Evolutionary conservation across 2,888 invertebrate species (phyloP).

Genomic region (Agrotis puta): DNA sequence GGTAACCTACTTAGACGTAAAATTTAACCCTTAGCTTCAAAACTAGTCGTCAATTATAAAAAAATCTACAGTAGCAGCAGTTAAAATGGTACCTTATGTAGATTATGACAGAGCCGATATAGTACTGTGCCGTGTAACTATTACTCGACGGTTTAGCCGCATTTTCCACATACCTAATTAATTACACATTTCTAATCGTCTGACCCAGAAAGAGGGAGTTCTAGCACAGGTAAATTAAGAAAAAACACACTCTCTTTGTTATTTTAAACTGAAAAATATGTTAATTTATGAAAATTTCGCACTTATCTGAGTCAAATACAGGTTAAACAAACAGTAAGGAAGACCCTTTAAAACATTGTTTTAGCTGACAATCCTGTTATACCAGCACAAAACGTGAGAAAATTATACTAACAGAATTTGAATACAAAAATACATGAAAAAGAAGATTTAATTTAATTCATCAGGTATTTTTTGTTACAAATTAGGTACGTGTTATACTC

Average conservation of each 20-base stretch:
- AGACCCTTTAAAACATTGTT: slow-evolving; percentile 39
- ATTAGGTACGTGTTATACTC: neutral
- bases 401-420: slow-evolving; percentile 29
- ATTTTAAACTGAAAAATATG: slow-evolving; percentile 27
- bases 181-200: neutral
- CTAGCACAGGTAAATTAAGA: neutral
- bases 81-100: too few relatives aligned
- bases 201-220: neutral
- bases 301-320: slow-evolving; percentile 42
- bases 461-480: neutral
- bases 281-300: slow-evolving; percentile 45
- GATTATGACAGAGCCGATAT: too few relatives aligned
- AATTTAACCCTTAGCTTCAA: too few relatives aligned
- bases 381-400: slow-evolving; percentile 19
- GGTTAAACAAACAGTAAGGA: slow-evolving; percentile 20
- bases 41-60: too few relatives aligned
- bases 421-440: slow-evolving; percentile 15
- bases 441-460: neutral
- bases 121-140: too few relatives aligned
- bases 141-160: too few relatives aligned
- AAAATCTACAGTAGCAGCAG: too few relatives aligned
- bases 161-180: neutral
- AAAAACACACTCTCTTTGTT: slow-evolving; percentile 3
- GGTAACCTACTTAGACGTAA: too few relatives aligned
- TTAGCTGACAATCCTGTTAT: slow-evolving; percentile 20